phyloP scores from a whole-genome alignment of 2,797 vertebrate species.

The Nasua narica region DNA sequence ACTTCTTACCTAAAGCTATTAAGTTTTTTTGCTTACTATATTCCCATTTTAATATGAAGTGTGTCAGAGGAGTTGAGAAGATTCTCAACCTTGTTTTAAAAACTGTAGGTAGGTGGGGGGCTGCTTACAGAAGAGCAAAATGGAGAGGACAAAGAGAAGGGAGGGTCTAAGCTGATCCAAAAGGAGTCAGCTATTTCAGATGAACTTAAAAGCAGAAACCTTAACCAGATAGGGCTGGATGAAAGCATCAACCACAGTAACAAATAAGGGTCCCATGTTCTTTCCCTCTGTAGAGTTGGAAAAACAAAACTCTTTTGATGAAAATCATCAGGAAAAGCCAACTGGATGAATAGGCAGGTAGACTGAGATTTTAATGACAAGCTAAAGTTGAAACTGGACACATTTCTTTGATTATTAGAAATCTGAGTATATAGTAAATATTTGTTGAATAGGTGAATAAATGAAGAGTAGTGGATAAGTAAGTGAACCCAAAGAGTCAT shows the following conservation, averaged over 20 bases:
- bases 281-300: not conserved
- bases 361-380: not conserved
- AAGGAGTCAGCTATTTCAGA: not conserved
- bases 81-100: slow-evolving; percentile 41
- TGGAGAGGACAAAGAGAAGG: not conserved
- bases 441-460: not conserved
- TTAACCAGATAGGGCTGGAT: not conserved
- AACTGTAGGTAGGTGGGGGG: not conserved
- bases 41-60: not conserved
- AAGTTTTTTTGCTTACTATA: not conserved
- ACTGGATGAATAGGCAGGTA: not conserved
- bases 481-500: not conserved
- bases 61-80: not conserved
- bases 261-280: not conserved
- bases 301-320: not conserved
- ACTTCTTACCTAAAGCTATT: slow-evolving; percentile 26
- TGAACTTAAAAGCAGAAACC: not conserved
- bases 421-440: not conserved
- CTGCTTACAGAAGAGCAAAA: not conserved
- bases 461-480: not conserved
- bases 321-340: slow-evolving; percentile 5
- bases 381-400: not conserved
- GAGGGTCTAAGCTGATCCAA: not conserved
- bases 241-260: not conserved
- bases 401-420: not conserved